Evolutionary conservation across 2,113 vertebrate genomes (phyloP), one percentile per base, ranked within the genome.

Genomic region (Poeciliopsis turrubarensis): DNA sequence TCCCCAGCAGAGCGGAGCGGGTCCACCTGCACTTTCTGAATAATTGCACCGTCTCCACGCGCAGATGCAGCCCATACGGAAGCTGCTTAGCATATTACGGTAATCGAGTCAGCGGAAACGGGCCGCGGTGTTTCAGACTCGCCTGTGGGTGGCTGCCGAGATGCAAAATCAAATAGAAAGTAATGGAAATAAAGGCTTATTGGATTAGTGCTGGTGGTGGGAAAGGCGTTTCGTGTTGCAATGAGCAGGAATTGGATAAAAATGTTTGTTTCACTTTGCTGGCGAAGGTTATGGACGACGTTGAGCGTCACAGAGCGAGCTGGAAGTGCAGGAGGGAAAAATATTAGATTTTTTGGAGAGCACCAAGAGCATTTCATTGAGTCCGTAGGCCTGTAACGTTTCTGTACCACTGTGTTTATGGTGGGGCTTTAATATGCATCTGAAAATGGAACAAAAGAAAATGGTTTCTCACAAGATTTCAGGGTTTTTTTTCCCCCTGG

Each of bases 111-210:
- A 72, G 81, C 80, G 61, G 3, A 75, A 84, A 57, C 73, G 65
- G 80, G 72, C 68, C 29, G 25, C 2, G 75, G 39, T 75, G 75
- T 72, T 68, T 70, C 81, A 68, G 63, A 57, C 60, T 57, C 65
- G 78, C 77, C 76, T 72, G 89, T 89, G 90, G 88, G 88, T 67
- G 87, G 85, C 76, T 86, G 78, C 83, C 79, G 74, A 79, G 87
- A 86, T 75, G 73, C 44, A 75, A 81, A 91, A 92, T 92, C 85
- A 80, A 92, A 93, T 89, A 82, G 75, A 84, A 85, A 81, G 76
- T 82, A 77, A 84, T 89, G 89, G 76, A 92, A 91, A 91, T 89
- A 82, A 86, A 83, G 62, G 60, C 65, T 72, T 54, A 90, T 91
- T 87, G 79, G 62, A 85, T 92, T 88, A 87, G 77, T 75, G 84